Base-by-base conservation (phyloP, 2,888 invertebrate genomes). In the Philereme transversata region DNA sequence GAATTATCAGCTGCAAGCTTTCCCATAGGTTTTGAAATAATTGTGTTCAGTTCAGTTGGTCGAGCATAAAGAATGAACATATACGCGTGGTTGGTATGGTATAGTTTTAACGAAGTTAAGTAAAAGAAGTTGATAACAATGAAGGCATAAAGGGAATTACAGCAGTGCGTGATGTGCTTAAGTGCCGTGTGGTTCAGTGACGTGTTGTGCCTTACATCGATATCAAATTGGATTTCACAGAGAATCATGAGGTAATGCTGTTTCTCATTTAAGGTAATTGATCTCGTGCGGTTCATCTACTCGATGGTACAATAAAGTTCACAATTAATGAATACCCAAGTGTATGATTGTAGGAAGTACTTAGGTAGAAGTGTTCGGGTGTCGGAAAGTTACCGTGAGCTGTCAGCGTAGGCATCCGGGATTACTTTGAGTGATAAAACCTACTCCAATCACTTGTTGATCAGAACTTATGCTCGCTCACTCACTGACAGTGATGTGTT, bases 221-320 rank as follows among this genome's bases (percentile, higher is more conserved):
- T 77, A 77, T 74, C 90, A 89, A 87, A 86, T 91, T 91, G 90
- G 91, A 91, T 89, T 74, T 85, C 75, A 72, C 71, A 69, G 76
- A 79, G 76, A 77, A 81, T 69, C 68, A 91, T 89, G 89, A 89
- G 89, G 90, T 90, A 85, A 76, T 62, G 52, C 2, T 45, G n/a
- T 10, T 10, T 45, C 1, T 10, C 22, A 22, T 45, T 4, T 45
- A 40, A 8, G 3, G 6, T 40, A 40, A 40, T 40, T 40, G 22
- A 8, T 40, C 6, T 6, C 40, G 7, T 40, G 7, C 8, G 7
- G 8, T 9, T 10, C n/a, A 10, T 10, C 43, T 5, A 10, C 43
- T n/a, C 43, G 43, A 40, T 40, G 40, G 3, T 40, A 40, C 36
- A 36, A 6, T 22, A 22, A 22, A 22, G 22, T 22, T 22, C 22